These are phyloP conservation scores for Eulemur rufifrons DNA, from an alignment of 2,113 vertebrate species.

Conservation along the genomic window DNA sequence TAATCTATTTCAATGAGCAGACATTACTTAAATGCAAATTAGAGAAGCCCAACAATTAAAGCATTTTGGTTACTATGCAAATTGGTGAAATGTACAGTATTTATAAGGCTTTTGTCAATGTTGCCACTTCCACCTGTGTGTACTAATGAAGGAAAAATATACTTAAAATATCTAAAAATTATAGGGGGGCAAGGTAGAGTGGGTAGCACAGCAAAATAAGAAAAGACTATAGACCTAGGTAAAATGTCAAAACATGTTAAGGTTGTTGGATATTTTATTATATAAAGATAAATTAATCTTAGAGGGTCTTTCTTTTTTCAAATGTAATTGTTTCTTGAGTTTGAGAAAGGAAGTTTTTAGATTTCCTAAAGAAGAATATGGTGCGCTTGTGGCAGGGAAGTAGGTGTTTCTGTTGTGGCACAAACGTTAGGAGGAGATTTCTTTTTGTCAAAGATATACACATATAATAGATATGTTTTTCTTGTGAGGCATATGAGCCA, in stretches of 20 bases:
- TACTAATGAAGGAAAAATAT: neutral
- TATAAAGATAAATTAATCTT: constrained; percentile 26
- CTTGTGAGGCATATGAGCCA: constrained; percentile 18
- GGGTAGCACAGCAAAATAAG: neutral
- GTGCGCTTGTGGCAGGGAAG: neutral
- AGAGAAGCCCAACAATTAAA: constrained; percentile 36
- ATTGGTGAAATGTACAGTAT: neutral
- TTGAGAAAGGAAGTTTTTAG: constrained; percentile 36
- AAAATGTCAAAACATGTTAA: constrained; percentile 30
- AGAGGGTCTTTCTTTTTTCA: neutral
- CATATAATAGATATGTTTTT: constrained; percentile 34
- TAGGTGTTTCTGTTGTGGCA: neutral
- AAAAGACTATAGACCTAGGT: neutral
- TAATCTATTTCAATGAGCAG: neutral
- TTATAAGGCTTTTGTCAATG: neutral
- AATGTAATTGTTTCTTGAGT: constrained; percentile 7
- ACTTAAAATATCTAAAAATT: constrained; percentile 39
- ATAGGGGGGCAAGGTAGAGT: neutral
- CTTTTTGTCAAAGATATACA: neutral
- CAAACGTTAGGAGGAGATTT: neutral
- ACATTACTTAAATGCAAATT: neutral
- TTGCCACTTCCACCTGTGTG: neutral
- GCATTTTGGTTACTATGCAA: neutral
- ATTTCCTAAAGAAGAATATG: neutral
- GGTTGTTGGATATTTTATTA: constrained; percentile 18